phyloP scores from a whole-genome alignment of 2,113 vertebrate species.

The Girardinichthys multiradiatus region DNA sequence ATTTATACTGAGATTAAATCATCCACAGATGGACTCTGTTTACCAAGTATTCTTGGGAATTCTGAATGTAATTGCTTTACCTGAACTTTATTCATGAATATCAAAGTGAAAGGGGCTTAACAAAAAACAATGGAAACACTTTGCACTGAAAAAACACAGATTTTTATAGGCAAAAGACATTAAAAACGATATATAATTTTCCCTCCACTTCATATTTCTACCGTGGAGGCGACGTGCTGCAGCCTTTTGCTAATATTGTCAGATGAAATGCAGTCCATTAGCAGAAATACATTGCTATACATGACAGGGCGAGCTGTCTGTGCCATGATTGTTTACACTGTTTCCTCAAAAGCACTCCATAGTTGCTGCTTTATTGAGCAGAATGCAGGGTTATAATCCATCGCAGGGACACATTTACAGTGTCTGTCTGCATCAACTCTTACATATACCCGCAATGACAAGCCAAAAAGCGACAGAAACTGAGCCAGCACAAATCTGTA shows the following conservation, averaged over 20 bases:
- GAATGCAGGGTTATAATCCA: slow-evolving; percentile 44
- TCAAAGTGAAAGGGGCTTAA: no score
- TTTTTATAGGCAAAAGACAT: no score
- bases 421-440: slow-evolving; percentile 40
- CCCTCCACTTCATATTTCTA: neutral
- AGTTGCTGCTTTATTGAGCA: slow-evolving; percentile 30
- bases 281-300: slow-evolving; percentile 15
- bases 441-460: slow-evolving; percentile 67
- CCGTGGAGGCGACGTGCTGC: slow-evolving; percentile 21
- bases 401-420: slow-evolving; percentile 6
- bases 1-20: no score
- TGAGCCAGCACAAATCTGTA: slow-evolving; percentile 54
- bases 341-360: slow-evolving; percentile 16
- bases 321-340: slow-evolving; percentile 41
- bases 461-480: slow-evolving; percentile 53
- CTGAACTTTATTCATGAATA: no score
- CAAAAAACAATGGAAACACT: no score
- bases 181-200: no score
- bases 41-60: no score
- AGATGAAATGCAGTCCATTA: slow-evolving; percentile 32
- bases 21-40: no score
- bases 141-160: no score
- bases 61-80: no score
- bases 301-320: slow-evolving; percentile 17
- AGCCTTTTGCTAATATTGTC: slow-evolving; percentile 37